A percentile compares a stretch with the other conserved stretches of the same genome.
These are phyloP conservation scores for Neodiprion virginianus DNA, from an alignment of 1,140 invertebrate species.

Conservation along the genomic window DNA sequence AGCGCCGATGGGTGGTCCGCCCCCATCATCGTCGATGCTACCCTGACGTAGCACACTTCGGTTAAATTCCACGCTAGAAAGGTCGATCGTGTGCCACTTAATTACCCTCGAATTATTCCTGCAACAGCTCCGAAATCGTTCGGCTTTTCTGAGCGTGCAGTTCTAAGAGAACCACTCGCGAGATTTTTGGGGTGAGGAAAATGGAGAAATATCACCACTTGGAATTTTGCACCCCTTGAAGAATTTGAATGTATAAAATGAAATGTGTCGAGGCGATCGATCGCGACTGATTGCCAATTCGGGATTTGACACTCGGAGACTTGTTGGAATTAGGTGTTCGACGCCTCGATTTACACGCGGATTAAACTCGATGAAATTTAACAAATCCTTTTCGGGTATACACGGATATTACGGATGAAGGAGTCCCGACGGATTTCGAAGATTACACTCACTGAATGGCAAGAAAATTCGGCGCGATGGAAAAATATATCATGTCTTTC, in stretches of 20 bases:
- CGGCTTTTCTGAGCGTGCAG: background rate
- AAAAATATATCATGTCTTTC: too few relatives aligned
- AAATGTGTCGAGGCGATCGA: slow-evolving; percentile 14
- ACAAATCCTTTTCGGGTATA: background rate
- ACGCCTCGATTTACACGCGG: background rate
- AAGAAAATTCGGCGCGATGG: too few relatives aligned
- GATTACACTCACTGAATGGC: too few relatives aligned
- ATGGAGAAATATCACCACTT: background rate
- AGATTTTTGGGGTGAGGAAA: background rate
- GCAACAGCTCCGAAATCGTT: background rate
- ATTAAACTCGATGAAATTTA: background rate
- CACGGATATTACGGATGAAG: too few relatives aligned
- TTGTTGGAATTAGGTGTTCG: slow-evolving; percentile 9
- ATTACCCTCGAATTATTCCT: slow-evolving; percentile 30
- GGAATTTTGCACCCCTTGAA: background rate
- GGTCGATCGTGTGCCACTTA: slow-evolving; percentile 43
- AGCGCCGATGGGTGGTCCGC: slow-evolving; percentile 27
- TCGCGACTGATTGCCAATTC: slow-evolving; percentile 19
- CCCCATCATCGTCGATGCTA: slow-evolving; percentile 13
- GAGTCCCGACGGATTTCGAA: too few relatives aligned
- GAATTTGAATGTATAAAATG: slow-evolving; percentile 5
- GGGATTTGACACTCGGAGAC: slow-evolving; percentile 2
- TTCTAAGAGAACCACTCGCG: background rate
- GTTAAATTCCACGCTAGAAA: slow-evolving; percentile 29
- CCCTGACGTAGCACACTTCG: slow-evolving; percentile 22